Evolutionary conservation across 2,113 vertebrate genomes (phyloP).

Genomic region (Limanda limanda): DNA sequence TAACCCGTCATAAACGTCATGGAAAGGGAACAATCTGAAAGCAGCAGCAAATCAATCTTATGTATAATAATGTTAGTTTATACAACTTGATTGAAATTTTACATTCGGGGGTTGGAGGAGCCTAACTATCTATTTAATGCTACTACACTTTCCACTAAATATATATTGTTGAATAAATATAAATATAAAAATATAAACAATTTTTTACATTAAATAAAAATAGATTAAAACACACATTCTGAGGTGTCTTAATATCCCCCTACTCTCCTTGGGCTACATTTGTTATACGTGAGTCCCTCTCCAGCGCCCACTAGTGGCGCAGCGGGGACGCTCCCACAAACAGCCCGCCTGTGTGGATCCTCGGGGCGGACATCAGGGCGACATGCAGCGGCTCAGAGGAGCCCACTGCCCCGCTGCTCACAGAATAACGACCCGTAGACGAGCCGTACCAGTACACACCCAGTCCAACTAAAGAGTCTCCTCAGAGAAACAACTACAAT

Average conservation of each 20-base stretch:
- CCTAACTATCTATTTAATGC: no score
- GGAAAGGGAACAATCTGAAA: neutral
- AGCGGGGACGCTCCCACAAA: neutral
- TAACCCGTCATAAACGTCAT: neutral
- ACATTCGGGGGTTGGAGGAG: neutral
- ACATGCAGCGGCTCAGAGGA: neutral
- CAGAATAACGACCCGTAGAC: no score
- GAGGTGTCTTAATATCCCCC: no score
- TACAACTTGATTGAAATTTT: no score
- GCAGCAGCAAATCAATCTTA: neutral
- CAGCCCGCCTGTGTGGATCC: slow-evolving; percentile 17
- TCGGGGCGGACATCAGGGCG: neutral
- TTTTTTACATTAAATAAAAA: no score
- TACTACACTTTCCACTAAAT: no score
- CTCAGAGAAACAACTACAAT: neutral
- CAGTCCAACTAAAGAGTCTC: neutral
- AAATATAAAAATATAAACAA: no score
- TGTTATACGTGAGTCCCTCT: neutral
- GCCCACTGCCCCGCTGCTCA: neutral
- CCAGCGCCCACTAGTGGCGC: slow-evolving; percentile 34
- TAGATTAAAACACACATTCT: no score
- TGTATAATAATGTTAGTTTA: neutral
- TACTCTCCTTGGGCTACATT: no score
- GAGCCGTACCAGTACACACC: neutral
- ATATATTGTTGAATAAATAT: no score